A percentile compares a stretch with the other conserved stretches of the same genome.
These are phyloP conservation scores for Pecten maximus DNA, from an alignment of 2,888 invertebrate genomes.

Conservation along the genomic window DNA sequence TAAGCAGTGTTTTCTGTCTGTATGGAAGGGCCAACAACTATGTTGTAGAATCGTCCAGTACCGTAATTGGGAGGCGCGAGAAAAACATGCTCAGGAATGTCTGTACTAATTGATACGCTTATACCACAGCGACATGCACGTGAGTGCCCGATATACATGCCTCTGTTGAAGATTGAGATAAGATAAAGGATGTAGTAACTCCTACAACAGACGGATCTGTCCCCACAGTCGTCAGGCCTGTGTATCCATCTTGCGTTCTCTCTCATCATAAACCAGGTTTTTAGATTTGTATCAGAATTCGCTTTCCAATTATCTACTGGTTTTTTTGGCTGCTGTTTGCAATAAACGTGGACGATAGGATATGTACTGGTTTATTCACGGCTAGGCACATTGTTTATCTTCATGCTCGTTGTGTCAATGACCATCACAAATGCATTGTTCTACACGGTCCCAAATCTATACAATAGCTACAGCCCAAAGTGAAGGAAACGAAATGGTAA, in stretches of 20 bases:
- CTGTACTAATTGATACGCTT: not conserved
- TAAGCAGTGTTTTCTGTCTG: not conserved
- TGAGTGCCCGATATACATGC: not conserved
- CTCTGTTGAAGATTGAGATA: too few species aligned
- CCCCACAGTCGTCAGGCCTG: not conserved
- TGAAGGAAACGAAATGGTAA: not conserved
- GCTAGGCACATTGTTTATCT: not conserved
- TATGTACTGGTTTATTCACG: not conserved
- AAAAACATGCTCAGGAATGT: slow-evolving; percentile 4
- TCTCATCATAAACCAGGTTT: slow-evolving; percentile 6
- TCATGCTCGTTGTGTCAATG: not conserved
- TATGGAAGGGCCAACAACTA: not conserved
- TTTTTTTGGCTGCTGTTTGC: not conserved
- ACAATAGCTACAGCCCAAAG: not conserved
- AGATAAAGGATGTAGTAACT: not conserved
- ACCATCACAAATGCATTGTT: not conserved
- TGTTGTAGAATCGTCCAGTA: not conserved
- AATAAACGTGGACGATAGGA: not conserved
- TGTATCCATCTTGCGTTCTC: not conserved
- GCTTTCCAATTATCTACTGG: not conserved
- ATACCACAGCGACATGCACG: not conserved
- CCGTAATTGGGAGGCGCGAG: not conserved
- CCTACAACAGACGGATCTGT: not conserved
- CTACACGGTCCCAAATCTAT: not conserved
- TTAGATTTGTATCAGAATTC: not conserved